Evolutionary conservation across 2,797 vertebrate genomes (phyloP).

Genomic region (Myotis pilosus): DNA sequence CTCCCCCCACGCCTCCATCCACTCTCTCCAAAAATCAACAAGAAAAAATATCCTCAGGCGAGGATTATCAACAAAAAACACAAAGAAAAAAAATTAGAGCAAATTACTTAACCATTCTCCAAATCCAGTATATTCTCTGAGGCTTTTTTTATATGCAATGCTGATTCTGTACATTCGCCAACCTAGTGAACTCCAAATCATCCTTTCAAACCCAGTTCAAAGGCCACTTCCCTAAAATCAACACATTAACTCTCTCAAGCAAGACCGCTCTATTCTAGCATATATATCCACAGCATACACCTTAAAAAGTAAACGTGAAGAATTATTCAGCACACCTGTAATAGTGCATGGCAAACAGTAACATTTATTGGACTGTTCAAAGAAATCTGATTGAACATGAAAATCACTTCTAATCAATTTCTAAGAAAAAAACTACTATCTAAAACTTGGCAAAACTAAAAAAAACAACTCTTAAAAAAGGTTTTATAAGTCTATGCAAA

Average conservation of each 20-base stretch:
- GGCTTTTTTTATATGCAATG: background rate
- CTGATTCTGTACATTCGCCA: background rate
- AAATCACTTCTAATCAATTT: constrained; percentile 22
- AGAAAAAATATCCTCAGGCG: too few species aligned
- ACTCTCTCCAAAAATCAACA: too few species aligned
- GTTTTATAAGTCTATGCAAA: constrained; percentile 14
- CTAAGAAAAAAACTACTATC: constrained; percentile 29
- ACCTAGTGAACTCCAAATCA: constrained; percentile 1
- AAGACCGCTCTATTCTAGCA: background rate
- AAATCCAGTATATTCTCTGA: background rate
- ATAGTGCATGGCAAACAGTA: background rate
- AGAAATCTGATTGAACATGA: background rate
- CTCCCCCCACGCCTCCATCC: too few species aligned
- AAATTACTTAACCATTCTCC: background rate
- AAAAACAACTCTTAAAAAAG: background rate
- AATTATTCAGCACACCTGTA: background rate
- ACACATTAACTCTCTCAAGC: constrained; percentile 18
- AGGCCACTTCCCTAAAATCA: background rate
- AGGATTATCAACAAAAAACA: too few species aligned
- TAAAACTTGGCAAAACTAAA: constrained; percentile 23
- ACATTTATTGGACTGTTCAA: background rate
- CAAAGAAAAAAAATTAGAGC: background rate
- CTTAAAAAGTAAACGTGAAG: constrained; percentile 23
- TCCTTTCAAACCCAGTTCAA: background rate
- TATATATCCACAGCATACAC: background rate